Percentiles rank a stretch among this genome's conserved stretches.
Evolutionary conservation across 2,888 invertebrate genomes (phyloP).

Genomic region (Sinodicranocentrus sp.): DNA sequence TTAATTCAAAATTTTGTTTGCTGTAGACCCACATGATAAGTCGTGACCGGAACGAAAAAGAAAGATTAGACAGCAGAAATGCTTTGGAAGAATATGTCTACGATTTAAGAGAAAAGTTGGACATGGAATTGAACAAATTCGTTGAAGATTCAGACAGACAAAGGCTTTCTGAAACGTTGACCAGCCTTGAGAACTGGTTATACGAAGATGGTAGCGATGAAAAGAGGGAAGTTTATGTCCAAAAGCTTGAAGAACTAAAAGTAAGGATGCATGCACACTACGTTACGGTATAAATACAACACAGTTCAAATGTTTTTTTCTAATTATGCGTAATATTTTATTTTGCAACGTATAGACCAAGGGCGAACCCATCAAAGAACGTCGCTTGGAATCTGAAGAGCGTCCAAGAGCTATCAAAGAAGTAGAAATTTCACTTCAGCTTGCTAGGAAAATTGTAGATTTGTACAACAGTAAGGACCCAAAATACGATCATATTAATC

Average conservation of each 20-base stretch:
- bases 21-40: slow-evolving; percentile 87
- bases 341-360: slow-evolving; percentile 23
- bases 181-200: slow-evolving; percentile 96
- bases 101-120: slow-evolving; percentile 94
- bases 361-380: slow-evolving; percentile 89
- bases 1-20: too few relatives aligned
- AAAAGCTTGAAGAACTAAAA: slow-evolving; percentile 78
- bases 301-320: too few relatives aligned
- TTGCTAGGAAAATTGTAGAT: slow-evolving; percentile 89
- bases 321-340: too few relatives aligned
- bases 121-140: slow-evolving; percentile 87
- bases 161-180: slow-evolving; percentile 84
- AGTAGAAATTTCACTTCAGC: slow-evolving; percentile 86
- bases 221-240: slow-evolving; percentile 85
- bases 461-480: slow-evolving; percentile 84
- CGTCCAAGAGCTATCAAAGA: slow-evolving; percentile 90
- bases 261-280: too few relatives aligned
- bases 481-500: slow-evolving; percentile 85
- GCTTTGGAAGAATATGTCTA: slow-evolving; percentile 99
- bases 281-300: too few relatives aligned
- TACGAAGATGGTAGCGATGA: slow-evolving; percentile 98
- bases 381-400: slow-evolving; percentile 89
- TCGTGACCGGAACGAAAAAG: slow-evolving; percentile 95
- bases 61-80: slow-evolving; percentile 96
- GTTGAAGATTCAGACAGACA: slow-evolving; percentile 86